Evolutionary conservation across 2,797 vertebrate genomes (phyloP).

Genomic region (Momotus momota): DNA sequence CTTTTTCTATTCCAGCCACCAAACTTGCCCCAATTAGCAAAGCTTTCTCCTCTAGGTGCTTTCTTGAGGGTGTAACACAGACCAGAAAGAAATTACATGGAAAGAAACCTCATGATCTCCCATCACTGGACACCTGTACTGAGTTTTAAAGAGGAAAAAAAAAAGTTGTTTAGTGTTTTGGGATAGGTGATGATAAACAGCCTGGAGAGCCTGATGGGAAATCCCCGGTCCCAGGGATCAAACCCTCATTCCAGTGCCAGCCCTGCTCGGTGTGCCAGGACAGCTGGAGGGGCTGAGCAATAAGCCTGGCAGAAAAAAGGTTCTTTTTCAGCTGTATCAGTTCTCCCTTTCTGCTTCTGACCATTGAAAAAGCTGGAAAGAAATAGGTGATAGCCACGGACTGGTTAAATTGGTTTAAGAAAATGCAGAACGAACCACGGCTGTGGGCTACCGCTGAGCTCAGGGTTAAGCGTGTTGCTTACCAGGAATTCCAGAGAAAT

Average conservation of each 20-base stretch:
- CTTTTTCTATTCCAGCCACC: constrained; percentile 79
- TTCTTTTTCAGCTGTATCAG: neutral
- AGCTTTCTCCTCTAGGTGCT: constrained; percentile 81
- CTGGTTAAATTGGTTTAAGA: neutral
- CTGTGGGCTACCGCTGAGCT: neutral
- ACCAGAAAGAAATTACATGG: neutral
- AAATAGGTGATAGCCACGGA: neutral
- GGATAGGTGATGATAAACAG: neutral
- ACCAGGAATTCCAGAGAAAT: neutral
- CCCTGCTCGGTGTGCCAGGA: neutral
- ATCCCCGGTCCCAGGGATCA: neutral
- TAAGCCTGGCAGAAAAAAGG: neutral
- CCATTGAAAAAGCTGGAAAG: neutral
- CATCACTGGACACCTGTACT: neutral
- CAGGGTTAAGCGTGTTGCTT: neutral
- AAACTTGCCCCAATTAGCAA: constrained; percentile 78
- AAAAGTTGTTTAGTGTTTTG: neutral
- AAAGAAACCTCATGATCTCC: neutral
- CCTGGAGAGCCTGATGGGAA: neutral
- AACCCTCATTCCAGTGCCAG: neutral
- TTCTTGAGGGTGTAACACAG: neutral
- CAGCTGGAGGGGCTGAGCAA: neutral
- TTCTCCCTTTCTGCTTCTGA: neutral
- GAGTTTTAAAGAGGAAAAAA: neutral
- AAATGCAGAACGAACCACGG: accelerated